Evolutionary conservation across 2,888 invertebrate species (phyloP), one percentile per base, ranked within the genome.

Genomic region (Pollenia amentaria): DNA sequence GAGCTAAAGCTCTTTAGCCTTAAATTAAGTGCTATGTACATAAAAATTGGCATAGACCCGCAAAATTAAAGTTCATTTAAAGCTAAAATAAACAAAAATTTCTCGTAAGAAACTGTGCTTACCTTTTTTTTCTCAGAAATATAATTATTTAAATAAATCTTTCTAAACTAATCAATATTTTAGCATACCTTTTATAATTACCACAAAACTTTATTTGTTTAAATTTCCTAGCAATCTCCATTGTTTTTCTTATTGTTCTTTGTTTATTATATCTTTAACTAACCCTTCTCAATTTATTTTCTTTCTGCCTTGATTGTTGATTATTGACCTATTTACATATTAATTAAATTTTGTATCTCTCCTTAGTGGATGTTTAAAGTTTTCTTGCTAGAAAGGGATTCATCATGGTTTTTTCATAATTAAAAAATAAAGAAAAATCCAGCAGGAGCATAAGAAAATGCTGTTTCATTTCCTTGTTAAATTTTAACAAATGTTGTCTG

Each of bases 301-400:
- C 29, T 8, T 29, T 44, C 21, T 51, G 21, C 21, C 42, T 60
- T 60, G 46, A 18, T 42, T 70, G 40, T 62, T 70, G 16, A 72
- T 29, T 72, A 70, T 62, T 70, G 72, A 64, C 62, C 64, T 53
- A 80, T 64, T 80, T 72, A 38, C 80, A 80, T 80, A 72, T 72
- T 80, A 80, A 70, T 72, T 72, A 70, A 70, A 70, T 79, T n/a
- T 29, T 60, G 57, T 60, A 38, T 40, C 51, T 18, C 11, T 10
- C n/a, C 29, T 48, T 16, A 48, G 48, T 46, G 14, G 21, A 48
- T 38, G 14, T 51, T 16, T 16, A 38, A n/a, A 7, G 38, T 29
- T 60, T 40, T 9, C 14, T 21, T 44, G 2, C 1, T n/a, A 44
- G 29, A 72, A 72, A 46, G 46, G 64, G 72, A 44, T 72, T 72